Evolutionary conservation across 2,797 vertebrate genomes (phyloP), one percentile per base, ranked within the genome.

Genomic region (Scolopax bukidnonensis): DNA sequence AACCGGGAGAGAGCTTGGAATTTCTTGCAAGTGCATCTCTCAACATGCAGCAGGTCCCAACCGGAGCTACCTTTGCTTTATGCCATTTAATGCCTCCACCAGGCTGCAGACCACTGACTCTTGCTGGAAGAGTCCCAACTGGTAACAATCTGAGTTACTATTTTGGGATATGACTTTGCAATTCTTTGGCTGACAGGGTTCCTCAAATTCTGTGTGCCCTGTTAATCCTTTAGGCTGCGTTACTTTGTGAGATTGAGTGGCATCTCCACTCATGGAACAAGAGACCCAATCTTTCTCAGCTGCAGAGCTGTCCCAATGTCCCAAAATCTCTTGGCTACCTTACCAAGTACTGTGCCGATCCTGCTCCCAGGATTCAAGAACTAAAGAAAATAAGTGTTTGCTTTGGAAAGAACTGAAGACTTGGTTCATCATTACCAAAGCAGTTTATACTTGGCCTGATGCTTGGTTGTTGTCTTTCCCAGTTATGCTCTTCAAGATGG

Each of bases 91-190:
- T 83, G 36, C 16, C 43, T 33, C 50, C 63, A 70, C n/a, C 56
- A 70, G 59, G 41, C 69, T 89, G 54, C 33, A 64, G 65, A 27
- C 23, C 32, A 3, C 48, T 59, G 65, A 6, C 57, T 32, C 19
- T n/a, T 57, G 54, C 75, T 63, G 51, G 30, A 74, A 12, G 59
- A 73, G 27, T 32, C 24, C 23, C 51, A 70, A 45, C 33, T 3
- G 1, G 14, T 3, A 43, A 6, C 38, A 81, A 10, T 25, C 41
- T 78, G 19, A 3, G 0, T 47, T 63, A 4, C 16, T 51, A 2
- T 36, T 71, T 23, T 30, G 53, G 50, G 60, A 17, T 57, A 7
- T 64, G 53, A 57, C 9, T 57, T 77, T 94, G 23, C 18, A 60
- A 0, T 36, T 77, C 36, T 74, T 87, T 79, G 24, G 59, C 45